phyloP scores from a whole-genome alignment of 2,113 vertebrate genomes.

The Gorsachius goisagi region DNA sequence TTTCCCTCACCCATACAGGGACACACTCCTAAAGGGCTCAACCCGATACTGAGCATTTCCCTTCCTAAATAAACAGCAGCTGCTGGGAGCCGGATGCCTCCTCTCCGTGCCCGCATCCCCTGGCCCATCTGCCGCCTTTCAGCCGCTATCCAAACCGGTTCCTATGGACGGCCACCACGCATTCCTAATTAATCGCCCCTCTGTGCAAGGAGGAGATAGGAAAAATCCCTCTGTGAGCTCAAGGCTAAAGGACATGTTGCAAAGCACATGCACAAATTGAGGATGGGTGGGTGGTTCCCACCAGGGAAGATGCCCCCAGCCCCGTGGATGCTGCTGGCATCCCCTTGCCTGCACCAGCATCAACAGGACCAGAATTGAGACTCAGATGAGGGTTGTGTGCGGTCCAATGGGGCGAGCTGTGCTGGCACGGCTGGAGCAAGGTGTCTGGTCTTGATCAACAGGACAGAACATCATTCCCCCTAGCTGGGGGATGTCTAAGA shows the following conservation, averaged over 20 bases:
- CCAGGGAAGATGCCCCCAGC: background rate
- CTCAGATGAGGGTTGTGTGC: fast-evolving
- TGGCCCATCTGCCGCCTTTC: background rate
- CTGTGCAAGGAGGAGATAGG: background rate
- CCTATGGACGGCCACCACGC: background rate
- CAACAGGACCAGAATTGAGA: background rate
- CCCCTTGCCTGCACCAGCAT: background rate
- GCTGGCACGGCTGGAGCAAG: background rate
- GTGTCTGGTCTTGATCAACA: background rate
- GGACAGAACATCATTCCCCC: background rate
- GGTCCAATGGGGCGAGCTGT: fast-evolving
- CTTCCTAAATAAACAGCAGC: background rate
- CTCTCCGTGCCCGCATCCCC: background rate
- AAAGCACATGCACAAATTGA: fast-evolving
- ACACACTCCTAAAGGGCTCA: fast-evolving
- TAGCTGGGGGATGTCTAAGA: too few species aligned
- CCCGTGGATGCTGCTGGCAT: fast-evolving
- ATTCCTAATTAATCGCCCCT: background rate
- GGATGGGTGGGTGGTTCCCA: background rate
- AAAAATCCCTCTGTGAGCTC: background rate
- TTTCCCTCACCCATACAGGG: background rate
- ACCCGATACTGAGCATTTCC: background rate
- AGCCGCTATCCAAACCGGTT: background rate
- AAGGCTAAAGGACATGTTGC: background rate
- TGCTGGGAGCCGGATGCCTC: fast-evolving